These are phyloP conservation scores for Pardalotus punctatus DNA, from an alignment of 2,113 vertebrate species.

Conservation along the genomic window DNA sequence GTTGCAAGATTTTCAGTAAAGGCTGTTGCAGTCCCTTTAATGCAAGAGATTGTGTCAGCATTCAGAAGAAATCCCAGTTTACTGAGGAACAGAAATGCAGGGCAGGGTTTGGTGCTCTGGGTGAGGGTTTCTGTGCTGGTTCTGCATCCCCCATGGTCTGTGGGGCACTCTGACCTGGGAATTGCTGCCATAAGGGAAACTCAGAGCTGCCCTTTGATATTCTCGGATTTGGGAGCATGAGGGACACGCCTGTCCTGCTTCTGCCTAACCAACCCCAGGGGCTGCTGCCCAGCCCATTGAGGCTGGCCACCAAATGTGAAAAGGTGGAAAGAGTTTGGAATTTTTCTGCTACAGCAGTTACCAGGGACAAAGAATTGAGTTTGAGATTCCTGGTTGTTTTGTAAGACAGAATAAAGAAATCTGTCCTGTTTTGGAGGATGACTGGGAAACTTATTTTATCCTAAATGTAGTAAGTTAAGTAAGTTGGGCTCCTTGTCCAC, in stretches of 20 bases:
- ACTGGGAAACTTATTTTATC: background rate
- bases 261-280: background rate
- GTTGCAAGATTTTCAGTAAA: background rate
- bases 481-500: background rate
- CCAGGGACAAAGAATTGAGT: background rate
- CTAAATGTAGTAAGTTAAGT: background rate
- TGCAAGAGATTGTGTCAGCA: too few relatives aligned
- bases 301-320: background rate
- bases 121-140: background rate
- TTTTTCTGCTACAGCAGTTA: background rate
- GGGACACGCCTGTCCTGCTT: background rate
- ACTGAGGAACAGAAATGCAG: background rate
- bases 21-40: background rate
- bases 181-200: background rate
- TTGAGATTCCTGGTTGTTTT: background rate
- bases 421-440: background rate
- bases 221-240: background rate
- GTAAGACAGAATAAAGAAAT: background rate
- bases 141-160: background rate
- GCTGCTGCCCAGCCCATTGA: accelerated
- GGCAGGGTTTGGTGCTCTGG: background rate
- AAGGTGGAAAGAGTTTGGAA: background rate
- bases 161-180: background rate
- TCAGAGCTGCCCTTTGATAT: background rate
- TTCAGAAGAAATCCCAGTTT: background rate